Evolutionary conservation across 2,888 invertebrate genomes (phyloP).

Genomic region (Orchestes rusci): DNA sequence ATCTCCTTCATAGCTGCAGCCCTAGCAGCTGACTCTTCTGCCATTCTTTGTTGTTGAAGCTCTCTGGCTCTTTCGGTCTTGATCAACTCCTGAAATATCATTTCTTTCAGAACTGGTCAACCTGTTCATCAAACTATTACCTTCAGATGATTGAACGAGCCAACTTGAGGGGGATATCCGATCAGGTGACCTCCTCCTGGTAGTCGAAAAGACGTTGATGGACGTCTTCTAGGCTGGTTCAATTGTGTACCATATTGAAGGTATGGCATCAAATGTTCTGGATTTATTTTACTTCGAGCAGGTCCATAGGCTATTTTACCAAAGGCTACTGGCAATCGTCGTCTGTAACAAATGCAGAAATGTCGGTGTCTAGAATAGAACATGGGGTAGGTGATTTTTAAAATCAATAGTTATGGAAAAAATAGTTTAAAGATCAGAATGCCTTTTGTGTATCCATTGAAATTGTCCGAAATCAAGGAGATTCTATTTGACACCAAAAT

Average conservation of each 20-base stretch:
- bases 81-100: conserved; percentile 54
- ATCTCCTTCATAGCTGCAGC: conserved; percentile 54
- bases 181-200: conserved; percentile 42
- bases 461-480: too few species aligned
- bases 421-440: too few species aligned
- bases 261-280: conserved; percentile 18
- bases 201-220: conserved; percentile 40
- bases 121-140: conserved; percentile 28
- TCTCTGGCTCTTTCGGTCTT: conserved; percentile 70
- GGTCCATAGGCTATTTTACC: conserved; percentile 17
- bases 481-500: too few species aligned
- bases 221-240: conserved; percentile 28
- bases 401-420: too few species aligned
- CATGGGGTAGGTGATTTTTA: too few species aligned
- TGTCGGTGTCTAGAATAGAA: too few species aligned
- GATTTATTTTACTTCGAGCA: conserved; percentile 14
- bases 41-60: conserved; percentile 64
- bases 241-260: conserved; percentile 16
- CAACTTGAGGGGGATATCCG: conserved; percentile 48
- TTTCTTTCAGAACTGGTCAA: too few species aligned
- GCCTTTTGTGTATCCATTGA: too few species aligned
- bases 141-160: conserved; percentile 67
- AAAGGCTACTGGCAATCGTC: conserved; percentile 14
- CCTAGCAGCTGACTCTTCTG: conserved; percentile 64
- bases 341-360: conserved; percentile 7